Evolutionary conservation across 2,113 vertebrate genomes (phyloP).

Genomic region (Pristiophorus japonicus): DNA sequence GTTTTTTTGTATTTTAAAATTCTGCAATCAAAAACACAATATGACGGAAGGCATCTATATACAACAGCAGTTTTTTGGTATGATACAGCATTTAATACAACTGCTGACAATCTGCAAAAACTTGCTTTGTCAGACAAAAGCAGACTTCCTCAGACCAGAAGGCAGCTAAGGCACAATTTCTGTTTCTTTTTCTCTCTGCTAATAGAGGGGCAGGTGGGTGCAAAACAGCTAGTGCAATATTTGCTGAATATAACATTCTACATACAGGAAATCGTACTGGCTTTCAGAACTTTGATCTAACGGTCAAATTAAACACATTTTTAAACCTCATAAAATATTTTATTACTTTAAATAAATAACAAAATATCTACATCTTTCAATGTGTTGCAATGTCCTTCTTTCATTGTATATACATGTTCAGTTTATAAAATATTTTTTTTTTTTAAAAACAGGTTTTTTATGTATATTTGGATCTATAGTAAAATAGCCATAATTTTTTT

Average conservation of each 20-base stretch:
- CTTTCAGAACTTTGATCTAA: constrained; percentile 65
- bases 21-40: constrained; percentile 81
- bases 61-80: constrained; percentile 83
- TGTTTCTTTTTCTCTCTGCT: constrained; percentile 57
- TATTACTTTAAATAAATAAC: constrained; percentile 80
- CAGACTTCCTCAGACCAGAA: constrained; percentile 56
- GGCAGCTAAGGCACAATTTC: constrained; percentile 92
- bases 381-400: constrained; percentile 51
- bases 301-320: constrained; percentile 52
- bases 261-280: too few species aligned
- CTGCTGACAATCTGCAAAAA: constrained; percentile 60
- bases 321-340: constrained; percentile 74
- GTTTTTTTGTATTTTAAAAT: constrained; percentile 77
- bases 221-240: constrained; percentile 77
- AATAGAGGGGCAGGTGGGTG: constrained; percentile 63
- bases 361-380: constrained; percentile 81
- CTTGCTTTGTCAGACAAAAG: constrained; percentile 68
- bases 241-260: constrained; percentile 82
- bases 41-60: constrained; percentile 80
- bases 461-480: constrained; percentile 52
- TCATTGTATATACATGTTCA: constrained; percentile 63
- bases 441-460: background rate
- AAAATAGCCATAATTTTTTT: constrained; percentile 47
- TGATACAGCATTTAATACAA: constrained; percentile 76
- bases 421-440: constrained; percentile 57